phyloP scores from a whole-genome alignment of 1,140 invertebrate genomes.

The Eriosoma lanigerum region DNA sequence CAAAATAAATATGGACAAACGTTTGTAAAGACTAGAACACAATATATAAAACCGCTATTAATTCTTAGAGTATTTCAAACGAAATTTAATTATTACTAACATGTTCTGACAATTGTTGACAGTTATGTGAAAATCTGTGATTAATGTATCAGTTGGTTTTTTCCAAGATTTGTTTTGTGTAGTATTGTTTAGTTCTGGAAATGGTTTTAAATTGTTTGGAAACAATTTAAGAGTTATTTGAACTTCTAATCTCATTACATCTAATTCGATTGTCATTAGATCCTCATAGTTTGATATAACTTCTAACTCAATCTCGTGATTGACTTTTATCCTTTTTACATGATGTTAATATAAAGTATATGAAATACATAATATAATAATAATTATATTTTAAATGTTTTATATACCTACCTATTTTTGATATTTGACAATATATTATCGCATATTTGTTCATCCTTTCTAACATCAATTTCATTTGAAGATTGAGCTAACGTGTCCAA shows the following conservation, averaged over 20 bases:
- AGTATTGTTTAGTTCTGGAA: too few relatives aligned
- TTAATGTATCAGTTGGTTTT: neutral
- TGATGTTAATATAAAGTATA: too few relatives aligned
- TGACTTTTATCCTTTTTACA: neutral
- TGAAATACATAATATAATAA: neutral
- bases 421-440: neutral
- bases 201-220: neutral
- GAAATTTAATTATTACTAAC: neutral
- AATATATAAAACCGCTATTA: too few relatives aligned
- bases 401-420: neutral
- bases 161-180: neutral
- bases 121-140: neutral
- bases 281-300: neutral
- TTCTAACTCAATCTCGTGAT: neutral
- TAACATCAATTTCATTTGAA: neutral
- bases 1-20: neutral
- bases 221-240: neutral
- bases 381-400: neutral
- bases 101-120: neutral
- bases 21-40: neutral
- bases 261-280: constrained; percentile 2
- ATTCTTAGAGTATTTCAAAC: neutral
- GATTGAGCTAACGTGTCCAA: neutral
- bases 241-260: neutral
- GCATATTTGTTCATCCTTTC: neutral